Evolutionary conservation across 2,888 invertebrate species (phyloP).

Genomic region (Drosophila nigricruria): DNA sequence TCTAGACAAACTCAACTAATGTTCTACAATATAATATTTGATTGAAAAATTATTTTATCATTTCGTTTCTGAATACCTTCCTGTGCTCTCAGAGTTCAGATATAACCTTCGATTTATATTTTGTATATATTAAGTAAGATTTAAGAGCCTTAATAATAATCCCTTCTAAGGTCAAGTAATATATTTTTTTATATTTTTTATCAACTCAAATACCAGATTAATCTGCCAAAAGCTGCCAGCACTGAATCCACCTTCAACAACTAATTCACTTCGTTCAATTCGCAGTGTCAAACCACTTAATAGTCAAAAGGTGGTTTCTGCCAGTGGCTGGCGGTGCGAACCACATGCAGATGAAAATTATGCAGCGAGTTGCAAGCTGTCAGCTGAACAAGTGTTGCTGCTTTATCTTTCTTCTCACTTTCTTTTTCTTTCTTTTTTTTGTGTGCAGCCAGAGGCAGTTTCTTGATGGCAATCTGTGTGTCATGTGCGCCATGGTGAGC

Average conservation of each 20-base stretch:
- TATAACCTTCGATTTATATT: background rate
- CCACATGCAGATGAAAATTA: slow-evolving; percentile 38
- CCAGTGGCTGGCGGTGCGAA: slow-evolving; percentile 9
- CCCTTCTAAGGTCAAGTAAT: too few relatives aligned
- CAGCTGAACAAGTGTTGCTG: background rate
- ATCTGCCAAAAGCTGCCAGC: background rate
- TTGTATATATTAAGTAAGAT: too few relatives aligned
- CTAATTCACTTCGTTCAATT: slow-evolving; percentile 7
- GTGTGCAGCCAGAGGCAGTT: slow-evolving; percentile 24
- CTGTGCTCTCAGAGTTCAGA: background rate
- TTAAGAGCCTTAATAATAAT: too few relatives aligned
- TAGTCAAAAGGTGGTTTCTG: slow-evolving; percentile 17
- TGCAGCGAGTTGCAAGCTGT: slow-evolving; percentile 26
- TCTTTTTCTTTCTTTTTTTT: background rate
- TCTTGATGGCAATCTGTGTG: slow-evolving; percentile 19
- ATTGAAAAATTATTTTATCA: too few relatives aligned
- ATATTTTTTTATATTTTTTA: background rate
- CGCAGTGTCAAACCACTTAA: slow-evolving; percentile 38
- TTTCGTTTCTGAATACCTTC: too few relatives aligned
- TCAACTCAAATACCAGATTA: background rate
- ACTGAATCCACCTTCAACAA: background rate
- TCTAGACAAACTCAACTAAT: too few relatives aligned
- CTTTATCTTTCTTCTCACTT: background rate
- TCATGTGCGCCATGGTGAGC: slow-evolving; percentile 3
- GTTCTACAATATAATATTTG: too few relatives aligned